A percentile compares a stretch with the other conserved stretches of the same genome.
Evolutionary conservation across 2,888 invertebrate species (phyloP).

Genomic region (Platycheirus rosarum): DNA sequence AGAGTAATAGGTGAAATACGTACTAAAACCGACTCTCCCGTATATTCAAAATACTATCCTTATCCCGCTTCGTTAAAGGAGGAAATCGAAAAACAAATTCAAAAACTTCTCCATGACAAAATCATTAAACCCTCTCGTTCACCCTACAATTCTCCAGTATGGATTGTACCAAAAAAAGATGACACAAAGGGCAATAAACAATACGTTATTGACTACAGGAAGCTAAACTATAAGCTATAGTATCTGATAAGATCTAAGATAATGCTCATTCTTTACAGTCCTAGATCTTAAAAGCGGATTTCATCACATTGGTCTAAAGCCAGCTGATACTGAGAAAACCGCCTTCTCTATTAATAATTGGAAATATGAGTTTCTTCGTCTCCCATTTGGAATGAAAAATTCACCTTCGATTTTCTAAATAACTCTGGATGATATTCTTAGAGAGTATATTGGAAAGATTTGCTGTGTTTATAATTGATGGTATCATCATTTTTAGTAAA

Average conservation of each 20-base stretch:
- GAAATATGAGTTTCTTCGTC: background rate
- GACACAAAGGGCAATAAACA: constrained; percentile 9
- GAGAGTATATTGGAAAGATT: background rate
- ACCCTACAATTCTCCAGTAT: background rate
- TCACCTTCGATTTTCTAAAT: background rate
- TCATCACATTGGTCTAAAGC: constrained; percentile 57
- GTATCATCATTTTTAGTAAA: constrained; percentile 45
- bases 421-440: background rate
- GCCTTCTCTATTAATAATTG: too few relatives aligned
- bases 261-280: constrained; percentile 43
- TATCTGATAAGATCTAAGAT: constrained; percentile 48
- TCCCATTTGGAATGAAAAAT: background rate
- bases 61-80: constrained; percentile 12
- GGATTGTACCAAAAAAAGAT: background rate
- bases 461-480: constrained; percentile 55
- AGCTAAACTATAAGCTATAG: constrained; percentile 38
- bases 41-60: background rate
- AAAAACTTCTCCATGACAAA: constrained; percentile 3
- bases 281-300: constrained; percentile 64
- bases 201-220: constrained; percentile 14
- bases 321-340: too few relatives aligned
- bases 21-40: constrained; percentile 8
- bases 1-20: constrained; percentile 27
- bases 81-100: background rate
- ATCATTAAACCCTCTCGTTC: constrained; percentile 3